Evolutionary conservation across 1,140 invertebrate genomes (phyloP).

Genomic region (Chymomyza costata): DNA sequence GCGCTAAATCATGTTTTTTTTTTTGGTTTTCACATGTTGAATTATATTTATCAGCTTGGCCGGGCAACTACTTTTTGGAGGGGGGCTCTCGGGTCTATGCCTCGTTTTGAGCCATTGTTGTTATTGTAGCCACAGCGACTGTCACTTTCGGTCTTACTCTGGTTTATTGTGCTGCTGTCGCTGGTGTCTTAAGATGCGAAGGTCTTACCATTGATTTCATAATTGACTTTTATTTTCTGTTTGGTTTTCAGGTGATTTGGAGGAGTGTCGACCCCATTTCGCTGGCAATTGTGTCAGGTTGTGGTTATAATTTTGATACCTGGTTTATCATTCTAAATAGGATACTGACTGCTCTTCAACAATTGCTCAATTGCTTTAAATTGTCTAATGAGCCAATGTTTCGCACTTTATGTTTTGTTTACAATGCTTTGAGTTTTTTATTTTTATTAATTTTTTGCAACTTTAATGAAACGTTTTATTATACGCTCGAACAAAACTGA

Average conservation of each 20-base stretch:
- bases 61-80: no score
- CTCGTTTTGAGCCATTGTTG: background rate
- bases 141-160: constrained; percentile 55
- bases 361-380: no score
- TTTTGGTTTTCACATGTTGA: constrained; percentile 23
- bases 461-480: constrained; percentile 58
- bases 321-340: no score
- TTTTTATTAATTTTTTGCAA: constrained; percentile 44
- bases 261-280: constrained; percentile 18
- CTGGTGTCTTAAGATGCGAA: constrained; percentile 42
- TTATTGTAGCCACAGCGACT: constrained; percentile 35
- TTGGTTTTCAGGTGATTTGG: constrained; percentile 36
- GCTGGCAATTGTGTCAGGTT: background rate
- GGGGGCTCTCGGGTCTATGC: no score
- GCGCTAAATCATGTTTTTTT: constrained; percentile 55
- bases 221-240: constrained; percentile 38
- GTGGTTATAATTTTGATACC: no score
- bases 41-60: constrained; percentile 53
- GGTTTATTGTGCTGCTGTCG: constrained; percentile 56
- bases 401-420: constrained; percentile 24
- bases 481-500: constrained; percentile 42
- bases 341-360: no score
- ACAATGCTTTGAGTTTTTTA: constrained; percentile 19
- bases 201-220: constrained; percentile 49
- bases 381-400: constrained; percentile 1